A percentile compares a stretch with the other conserved stretches of the same genome.
phyloP scores from a whole-genome alignment of 2,888 invertebrate species.

The Amitus sp. region DNA sequence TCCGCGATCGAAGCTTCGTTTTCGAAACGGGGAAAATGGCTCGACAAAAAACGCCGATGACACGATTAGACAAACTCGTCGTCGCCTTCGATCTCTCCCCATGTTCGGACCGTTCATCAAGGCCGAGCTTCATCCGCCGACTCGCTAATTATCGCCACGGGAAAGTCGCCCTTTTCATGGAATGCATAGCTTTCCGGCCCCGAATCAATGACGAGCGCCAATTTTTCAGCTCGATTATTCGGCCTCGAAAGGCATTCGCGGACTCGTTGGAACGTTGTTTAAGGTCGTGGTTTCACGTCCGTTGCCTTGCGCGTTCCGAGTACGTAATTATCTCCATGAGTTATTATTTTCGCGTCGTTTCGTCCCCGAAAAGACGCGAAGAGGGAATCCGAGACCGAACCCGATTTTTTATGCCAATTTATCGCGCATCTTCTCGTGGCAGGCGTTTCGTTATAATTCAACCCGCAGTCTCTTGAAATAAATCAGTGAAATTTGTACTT shows the following conservation, averaged over 20 bases:
- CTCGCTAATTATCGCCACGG: conserved; percentile 30
- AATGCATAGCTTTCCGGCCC: conserved; percentile 21
- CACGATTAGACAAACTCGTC: conserved; percentile 56
- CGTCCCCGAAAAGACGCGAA: too few relatives aligned
- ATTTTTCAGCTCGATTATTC: not conserved
- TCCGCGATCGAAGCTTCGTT: not conserved
- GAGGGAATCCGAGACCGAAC: conserved; percentile 1
- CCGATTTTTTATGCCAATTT: conserved; percentile 61
- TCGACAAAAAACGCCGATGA: conserved; percentile 51
- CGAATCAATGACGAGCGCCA: too few relatives aligned
- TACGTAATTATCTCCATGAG: not conserved
- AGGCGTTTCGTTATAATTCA: conserved; percentile 40
- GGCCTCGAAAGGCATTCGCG: not conserved
- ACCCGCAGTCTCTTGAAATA: conserved; percentile 20
- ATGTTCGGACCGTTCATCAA: conserved; percentile 53
- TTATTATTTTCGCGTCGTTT: not conserved
- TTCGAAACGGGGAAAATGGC: conserved; percentile 7
- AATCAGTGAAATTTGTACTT: too few relatives aligned
- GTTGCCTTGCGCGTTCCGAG: not conserved
- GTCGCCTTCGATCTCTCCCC: conserved; percentile 62
- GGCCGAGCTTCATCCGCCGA: conserved; percentile 22
- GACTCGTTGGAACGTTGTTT: not conserved
- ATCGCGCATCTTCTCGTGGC: conserved; percentile 44
- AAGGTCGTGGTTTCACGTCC: not conserved
- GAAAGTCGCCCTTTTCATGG: conserved; percentile 24